These are phyloP conservation scores for Carassius gibelio DNA, from an alignment of 2,113 vertebrate genomes.

Conservation along the genomic window DNA sequence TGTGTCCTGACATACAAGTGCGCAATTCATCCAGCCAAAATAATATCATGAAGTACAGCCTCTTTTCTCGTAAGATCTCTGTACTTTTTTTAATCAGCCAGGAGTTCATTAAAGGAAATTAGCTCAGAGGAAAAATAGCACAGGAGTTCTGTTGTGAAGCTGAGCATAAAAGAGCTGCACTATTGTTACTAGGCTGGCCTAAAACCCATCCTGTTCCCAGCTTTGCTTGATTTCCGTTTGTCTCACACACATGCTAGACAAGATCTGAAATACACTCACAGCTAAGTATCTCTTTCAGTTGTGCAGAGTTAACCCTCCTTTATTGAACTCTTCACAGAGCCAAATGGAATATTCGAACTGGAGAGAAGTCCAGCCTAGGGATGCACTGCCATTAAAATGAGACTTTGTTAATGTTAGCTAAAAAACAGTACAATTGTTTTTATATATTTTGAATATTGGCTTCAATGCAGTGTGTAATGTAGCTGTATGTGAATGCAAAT, in stretches of 20 bases:
- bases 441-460: no score
- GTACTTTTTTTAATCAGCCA: conserved; percentile 27
- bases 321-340: not conserved
- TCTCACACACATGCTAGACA: not conserved
- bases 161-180: not conserved
- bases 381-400: not conserved
- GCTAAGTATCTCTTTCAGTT: not conserved
- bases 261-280: not conserved
- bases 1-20: not conserved
- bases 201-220: not conserved
- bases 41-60: not conserved
- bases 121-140: conserved; percentile 33
- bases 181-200: conserved; percentile 7
- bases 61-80: not conserved
- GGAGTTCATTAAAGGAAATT: conserved; percentile 24
- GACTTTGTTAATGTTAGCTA: not conserved
- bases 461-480: no score
- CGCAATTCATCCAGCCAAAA: not conserved
- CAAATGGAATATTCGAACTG: not conserved
- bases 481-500: no score
- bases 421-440: not conserved
- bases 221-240: conserved; percentile 18
- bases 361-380: not conserved
- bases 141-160: conserved; percentile 17
- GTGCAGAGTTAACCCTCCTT: not conserved